Evolutionary conservation across 2,888 invertebrate species (phyloP).

Genomic region (Caenorhabditis zanzibari): DNA sequence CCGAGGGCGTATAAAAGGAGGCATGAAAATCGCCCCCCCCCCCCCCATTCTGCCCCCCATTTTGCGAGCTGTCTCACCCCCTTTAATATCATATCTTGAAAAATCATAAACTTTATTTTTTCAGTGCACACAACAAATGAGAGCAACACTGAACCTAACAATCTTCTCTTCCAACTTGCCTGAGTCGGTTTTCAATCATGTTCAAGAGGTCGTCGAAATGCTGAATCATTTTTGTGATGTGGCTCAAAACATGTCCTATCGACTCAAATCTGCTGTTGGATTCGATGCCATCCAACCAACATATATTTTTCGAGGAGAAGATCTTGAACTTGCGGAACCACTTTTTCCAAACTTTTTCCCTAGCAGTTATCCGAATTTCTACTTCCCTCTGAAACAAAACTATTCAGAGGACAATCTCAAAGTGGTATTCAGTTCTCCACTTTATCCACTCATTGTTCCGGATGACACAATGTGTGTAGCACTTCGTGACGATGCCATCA

Average conservation of each 20-base stretch:
- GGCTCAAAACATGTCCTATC: not conserved
- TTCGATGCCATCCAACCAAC: not conserved
- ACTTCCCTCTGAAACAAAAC: not conserved
- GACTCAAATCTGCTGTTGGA: not conserved
- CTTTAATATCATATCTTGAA: too few species aligned
- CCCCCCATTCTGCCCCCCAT: too few species aligned
- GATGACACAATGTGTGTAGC: not conserved
- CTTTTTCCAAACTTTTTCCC: not conserved
- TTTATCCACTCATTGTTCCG: not conserved
- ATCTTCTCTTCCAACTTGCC: not conserved
- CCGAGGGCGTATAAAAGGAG: too few species aligned
- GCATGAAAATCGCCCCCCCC: too few species aligned
- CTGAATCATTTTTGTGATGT: not conserved
- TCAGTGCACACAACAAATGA: not conserved
- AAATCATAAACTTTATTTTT: too few species aligned
- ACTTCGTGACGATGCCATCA: not conserved
- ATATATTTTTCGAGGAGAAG: not conserved
- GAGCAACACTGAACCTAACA: not conserved
- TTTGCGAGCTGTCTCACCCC: too few species aligned
- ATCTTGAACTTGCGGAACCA: not conserved
- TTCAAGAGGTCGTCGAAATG: constrained; percentile 3
- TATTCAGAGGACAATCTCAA: not conserved
- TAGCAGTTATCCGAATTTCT: not conserved
- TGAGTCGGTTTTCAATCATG: not conserved
- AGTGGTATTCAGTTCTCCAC: not conserved